phyloP scores from a whole-genome alignment of 2,113 vertebrate species.

The Pseudolaguvia tuberculata region DNA sequence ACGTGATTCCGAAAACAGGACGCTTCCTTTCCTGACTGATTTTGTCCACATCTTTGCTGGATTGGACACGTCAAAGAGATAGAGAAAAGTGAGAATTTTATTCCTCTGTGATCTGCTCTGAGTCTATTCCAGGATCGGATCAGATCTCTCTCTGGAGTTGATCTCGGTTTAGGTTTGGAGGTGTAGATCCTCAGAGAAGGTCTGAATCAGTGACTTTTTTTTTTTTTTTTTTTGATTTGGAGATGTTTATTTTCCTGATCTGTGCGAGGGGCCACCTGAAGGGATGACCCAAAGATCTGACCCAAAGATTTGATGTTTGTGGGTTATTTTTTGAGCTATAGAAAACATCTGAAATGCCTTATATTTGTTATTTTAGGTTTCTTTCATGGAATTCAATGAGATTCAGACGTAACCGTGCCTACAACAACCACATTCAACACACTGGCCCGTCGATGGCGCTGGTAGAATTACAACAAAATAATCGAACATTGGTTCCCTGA shows the following conservation, averaged over 20 bases:
- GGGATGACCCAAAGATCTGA: slow-evolving; percentile 3
- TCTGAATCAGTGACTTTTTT: slow-evolving; percentile 28
- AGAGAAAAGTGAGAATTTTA: slow-evolving; percentile 17
- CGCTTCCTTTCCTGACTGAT: slow-evolving; percentile 41
- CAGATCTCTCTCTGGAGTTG: slow-evolving; percentile 10
- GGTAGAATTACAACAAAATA: background rate
- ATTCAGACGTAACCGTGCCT: background rate
- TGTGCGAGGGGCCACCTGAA: slow-evolving; percentile 43
- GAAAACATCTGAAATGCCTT: background rate
- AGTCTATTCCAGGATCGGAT: slow-evolving; percentile 18
- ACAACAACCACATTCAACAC: background rate
- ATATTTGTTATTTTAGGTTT: background rate
- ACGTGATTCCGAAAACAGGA: slow-evolving; percentile 45
- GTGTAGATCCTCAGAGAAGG: slow-evolving; percentile 34
- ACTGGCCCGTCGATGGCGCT: background rate
- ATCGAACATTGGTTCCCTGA: background rate
- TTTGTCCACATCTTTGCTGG: slow-evolving; percentile 16
- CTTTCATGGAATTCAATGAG: background rate
- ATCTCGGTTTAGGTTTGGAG: slow-evolving; percentile 22
- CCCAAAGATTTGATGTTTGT: slow-evolving; percentile 9
- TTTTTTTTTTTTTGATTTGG: slow-evolving; percentile 42
- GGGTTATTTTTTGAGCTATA: background rate
- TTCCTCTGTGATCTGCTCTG: slow-evolving; percentile 37
- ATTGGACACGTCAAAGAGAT: slow-evolving; percentile 31
- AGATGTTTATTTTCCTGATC: slow-evolving; percentile 48